phyloP scores from a whole-genome alignment of 2,888 invertebrate species.

The Brachypterus glaber region DNA sequence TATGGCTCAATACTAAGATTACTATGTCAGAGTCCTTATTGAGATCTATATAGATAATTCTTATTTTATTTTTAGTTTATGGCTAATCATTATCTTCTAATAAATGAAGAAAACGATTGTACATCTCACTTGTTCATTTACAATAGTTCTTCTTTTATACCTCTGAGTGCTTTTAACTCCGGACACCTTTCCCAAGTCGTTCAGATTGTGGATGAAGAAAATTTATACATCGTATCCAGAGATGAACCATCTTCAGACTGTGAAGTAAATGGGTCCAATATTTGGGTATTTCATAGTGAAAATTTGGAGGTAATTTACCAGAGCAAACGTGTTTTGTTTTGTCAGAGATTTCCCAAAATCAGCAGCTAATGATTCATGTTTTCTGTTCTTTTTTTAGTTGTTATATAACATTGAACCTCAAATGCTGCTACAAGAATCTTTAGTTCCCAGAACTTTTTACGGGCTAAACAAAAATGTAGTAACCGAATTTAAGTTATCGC shows the following conservation, averaged over 20 bases:
- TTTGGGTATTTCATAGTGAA: slow-evolving; percentile 38
- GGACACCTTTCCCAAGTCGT: slow-evolving; percentile 43
- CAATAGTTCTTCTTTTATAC: slow-evolving; percentile 28
- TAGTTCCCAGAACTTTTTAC: slow-evolving; percentile 35
- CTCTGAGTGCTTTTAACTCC: slow-evolving; percentile 35
- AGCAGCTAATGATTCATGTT: too few relatives aligned
- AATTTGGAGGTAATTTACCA: slow-evolving; percentile 30
- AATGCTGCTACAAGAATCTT: slow-evolving; percentile 32
- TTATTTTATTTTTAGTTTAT: slow-evolving; percentile 25
- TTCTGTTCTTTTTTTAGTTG: slow-evolving; percentile 22
- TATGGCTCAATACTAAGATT: too few relatives aligned
- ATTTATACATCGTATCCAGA: slow-evolving; percentile 37
- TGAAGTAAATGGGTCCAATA: slow-evolving; percentile 32
- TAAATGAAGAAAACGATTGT: slow-evolving; percentile 39
- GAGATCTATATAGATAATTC: too few relatives aligned
- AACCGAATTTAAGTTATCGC: slow-evolving; percentile 24
- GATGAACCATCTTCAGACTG: slow-evolving; percentile 27
- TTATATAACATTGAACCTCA: slow-evolving; percentile 27
- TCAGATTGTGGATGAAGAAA: slow-evolving; percentile 30
- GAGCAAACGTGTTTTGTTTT: background rate
- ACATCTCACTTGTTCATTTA: slow-evolving; percentile 38
- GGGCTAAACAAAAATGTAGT: slow-evolving; percentile 26
- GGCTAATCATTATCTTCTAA: slow-evolving; percentile 34
- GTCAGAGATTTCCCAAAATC: too few relatives aligned
- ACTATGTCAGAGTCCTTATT: too few relatives aligned